phyloP scores from a whole-genome alignment of 2,113 vertebrate genomes.

The Carettochelys insculpta region DNA sequence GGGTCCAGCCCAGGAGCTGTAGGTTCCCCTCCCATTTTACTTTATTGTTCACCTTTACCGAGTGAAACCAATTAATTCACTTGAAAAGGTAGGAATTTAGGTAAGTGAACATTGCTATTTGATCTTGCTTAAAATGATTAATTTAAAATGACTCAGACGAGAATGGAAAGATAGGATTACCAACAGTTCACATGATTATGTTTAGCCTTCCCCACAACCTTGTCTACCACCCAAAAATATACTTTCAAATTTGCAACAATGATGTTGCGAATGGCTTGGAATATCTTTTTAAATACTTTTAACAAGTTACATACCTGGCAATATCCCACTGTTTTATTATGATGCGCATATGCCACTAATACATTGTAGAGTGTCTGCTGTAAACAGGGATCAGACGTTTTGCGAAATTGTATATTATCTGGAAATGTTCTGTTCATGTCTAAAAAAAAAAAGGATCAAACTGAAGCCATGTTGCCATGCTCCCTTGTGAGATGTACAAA shows the following conservation, averaged over 20 bases:
- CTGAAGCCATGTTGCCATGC: neutral
- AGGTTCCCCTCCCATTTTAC: neutral
- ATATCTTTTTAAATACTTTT: neutral
- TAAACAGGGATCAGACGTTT: constrained; percentile 83
- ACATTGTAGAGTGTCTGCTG: constrained; percentile 87
- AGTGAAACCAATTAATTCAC: neutral
- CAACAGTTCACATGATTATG: neutral
- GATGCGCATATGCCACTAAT: constrained; percentile 91
- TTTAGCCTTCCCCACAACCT: neutral
- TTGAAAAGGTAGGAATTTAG: neutral
- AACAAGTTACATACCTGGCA: constrained; percentile 87
- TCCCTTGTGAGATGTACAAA: neutral
- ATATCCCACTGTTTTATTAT: constrained; percentile 90
- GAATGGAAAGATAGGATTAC: neutral
- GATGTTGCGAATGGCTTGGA: neutral
- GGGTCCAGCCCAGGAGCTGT: too few species aligned
- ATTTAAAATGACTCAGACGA: neutral
- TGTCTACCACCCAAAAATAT: neutral
- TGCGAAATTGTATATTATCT: constrained; percentile 91
- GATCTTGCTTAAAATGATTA: neutral
- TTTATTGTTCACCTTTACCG: neutral
- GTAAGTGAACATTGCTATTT: neutral
- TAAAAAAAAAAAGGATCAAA: constrained; percentile 53
- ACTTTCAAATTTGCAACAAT: neutral
- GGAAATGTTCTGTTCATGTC: constrained; percentile 98